These are phyloP conservation scores for Tetropium fuscum DNA, from an alignment of 2,888 invertebrate species.

Conservation along the genomic window DNA sequence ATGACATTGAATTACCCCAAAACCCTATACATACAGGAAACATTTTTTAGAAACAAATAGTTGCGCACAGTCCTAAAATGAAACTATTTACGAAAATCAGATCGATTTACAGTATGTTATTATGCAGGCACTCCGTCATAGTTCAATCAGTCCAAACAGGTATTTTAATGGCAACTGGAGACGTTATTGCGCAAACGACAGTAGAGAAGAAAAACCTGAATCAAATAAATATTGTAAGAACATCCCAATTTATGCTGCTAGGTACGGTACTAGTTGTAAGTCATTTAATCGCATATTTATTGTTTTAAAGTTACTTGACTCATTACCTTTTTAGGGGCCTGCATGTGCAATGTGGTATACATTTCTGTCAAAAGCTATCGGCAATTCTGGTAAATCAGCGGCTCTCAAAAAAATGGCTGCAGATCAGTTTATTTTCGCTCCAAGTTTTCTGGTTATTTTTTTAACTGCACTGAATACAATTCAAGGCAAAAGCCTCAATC, in stretches of 20 bases:
- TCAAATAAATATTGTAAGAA: conserved; percentile 37
- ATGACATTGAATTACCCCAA: too few relatives aligned
- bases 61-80: too few relatives aligned
- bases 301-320: conserved; percentile 47
- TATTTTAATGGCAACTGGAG: conserved; percentile 80
- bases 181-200: conserved; percentile 79
- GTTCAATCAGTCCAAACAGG: conserved; percentile 77
- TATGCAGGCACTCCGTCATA: conserved; percentile 65
- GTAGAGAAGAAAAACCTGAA: conserved; percentile 65
- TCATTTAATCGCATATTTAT: too few relatives aligned
- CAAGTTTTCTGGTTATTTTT: conserved; percentile 73
- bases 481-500: conserved; percentile 70
- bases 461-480: conserved; percentile 71
- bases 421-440: conserved; percentile 83
- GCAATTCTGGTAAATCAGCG: conserved; percentile 50
- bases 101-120: conserved; percentile 13
- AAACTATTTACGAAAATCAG: too few relatives aligned
- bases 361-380: conserved; percentile 61
- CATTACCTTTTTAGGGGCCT: conserved; percentile 69
- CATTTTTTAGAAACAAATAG: too few relatives aligned
- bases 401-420: conserved; percentile 75
- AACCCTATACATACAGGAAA: too few relatives aligned
- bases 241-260: conserved; percentile 41
- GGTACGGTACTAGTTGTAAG: conserved; percentile 47
- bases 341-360: conserved; percentile 79